phyloP scores from a whole-genome alignment of 2,113 vertebrate genomes.

The Raphicerus campestris region DNA sequence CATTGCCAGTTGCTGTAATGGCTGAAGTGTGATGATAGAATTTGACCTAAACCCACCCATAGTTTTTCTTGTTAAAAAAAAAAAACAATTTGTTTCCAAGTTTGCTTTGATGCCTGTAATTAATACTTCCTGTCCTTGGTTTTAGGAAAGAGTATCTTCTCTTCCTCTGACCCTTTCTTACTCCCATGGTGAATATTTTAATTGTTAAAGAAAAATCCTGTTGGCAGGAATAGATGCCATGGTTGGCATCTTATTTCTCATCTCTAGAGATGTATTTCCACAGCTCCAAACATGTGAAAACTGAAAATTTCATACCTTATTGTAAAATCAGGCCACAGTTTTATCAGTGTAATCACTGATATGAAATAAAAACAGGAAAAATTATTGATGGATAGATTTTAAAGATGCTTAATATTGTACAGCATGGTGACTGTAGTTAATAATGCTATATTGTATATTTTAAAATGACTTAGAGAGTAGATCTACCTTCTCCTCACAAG shows the following conservation, averaged over 20 bases:
- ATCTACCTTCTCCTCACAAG: neutral
- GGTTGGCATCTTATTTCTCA: neutral
- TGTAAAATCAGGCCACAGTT: neutral
- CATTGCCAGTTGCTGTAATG: neutral
- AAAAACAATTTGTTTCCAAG: conserved; percentile 11
- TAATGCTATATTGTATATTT: neutral
- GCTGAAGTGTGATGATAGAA: neutral
- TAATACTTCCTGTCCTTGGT: conserved; percentile 32
- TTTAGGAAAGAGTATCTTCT: conserved; percentile 25
- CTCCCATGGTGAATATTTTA: conserved; percentile 8
- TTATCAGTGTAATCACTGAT: neutral
- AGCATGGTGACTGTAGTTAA: neutral
- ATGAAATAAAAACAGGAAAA: neutral
- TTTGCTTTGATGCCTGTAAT: neutral
- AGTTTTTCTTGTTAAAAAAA: conserved; percentile 2
- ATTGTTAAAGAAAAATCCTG: neutral
- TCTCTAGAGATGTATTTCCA: neutral
- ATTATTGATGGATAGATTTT: neutral
- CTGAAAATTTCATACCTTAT: neutral
- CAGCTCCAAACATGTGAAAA: neutral
- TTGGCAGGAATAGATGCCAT: neutral
- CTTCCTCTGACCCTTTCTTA: neutral
- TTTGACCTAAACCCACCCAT: neutral
- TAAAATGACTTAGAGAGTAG: neutral
- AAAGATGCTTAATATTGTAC: neutral